Evolutionary conservation across 2,888 invertebrate species (phyloP).

Genomic region (Aphodius granarius): DNA sequence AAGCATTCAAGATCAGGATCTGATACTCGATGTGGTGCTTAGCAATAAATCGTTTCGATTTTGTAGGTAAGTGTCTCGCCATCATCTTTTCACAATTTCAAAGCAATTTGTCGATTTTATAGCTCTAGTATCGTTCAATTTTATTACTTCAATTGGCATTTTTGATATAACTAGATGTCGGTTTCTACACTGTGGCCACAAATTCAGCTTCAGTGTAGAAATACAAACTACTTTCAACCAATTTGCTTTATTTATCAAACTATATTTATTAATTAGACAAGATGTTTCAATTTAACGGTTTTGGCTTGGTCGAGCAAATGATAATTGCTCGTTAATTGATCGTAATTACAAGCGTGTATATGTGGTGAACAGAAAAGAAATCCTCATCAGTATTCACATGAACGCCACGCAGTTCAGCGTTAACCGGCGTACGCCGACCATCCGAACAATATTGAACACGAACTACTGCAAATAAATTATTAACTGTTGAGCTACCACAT

Average conservation of each 20-base stretch:
- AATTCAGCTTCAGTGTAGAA: not conserved
- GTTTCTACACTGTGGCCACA: not conserved
- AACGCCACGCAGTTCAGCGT: not conserved
- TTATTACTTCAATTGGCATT: not conserved
- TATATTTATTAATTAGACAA: too few relatives aligned
- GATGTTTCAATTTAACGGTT: not conserved
- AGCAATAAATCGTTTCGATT: not conserved
- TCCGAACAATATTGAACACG: slow-evolving; percentile 6
- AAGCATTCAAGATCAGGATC: not conserved
- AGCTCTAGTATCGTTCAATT: not conserved
- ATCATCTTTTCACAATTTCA: not conserved
- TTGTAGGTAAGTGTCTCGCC: not conserved
- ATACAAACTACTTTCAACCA: too few relatives aligned
- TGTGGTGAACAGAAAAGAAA: not conserved
- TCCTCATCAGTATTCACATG: not conserved
- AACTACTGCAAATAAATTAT: slow-evolving; percentile 12
- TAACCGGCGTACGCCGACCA: not conserved
- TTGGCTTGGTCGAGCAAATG: not conserved
- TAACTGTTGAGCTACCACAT: slow-evolving; percentile 14
- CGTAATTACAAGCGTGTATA: not conserved
- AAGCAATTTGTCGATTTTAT: not conserved
- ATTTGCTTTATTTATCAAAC: not conserved
- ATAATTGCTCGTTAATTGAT: not conserved
- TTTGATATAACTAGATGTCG: not conserved
- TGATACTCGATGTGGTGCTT: not conserved